phyloP scores from a whole-genome alignment of 2,113 vertebrate species.

The Megaleporinus macrocephalus region DNA sequence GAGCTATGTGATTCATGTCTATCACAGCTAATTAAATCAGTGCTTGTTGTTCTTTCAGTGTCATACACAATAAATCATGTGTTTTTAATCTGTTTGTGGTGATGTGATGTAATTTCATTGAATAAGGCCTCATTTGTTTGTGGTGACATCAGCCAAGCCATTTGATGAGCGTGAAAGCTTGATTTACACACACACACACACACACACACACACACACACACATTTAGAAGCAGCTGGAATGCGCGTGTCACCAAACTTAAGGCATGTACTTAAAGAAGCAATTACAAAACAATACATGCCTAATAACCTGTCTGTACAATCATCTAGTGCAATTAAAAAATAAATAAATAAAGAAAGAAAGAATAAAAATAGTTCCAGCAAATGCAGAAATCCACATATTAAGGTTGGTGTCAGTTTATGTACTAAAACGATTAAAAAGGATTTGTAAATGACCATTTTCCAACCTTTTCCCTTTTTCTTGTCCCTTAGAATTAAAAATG shows the following conservation, averaged over 20 bases:
- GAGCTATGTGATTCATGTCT: conserved; percentile 16
- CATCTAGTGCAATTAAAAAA: background rate
- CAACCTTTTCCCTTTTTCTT: no score
- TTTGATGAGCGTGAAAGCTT: conserved; percentile 20
- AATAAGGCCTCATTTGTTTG: conserved; percentile 48
- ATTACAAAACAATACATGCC: background rate
- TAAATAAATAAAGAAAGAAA: no score
- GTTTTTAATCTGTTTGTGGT: conserved; percentile 45
- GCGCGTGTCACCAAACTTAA: background rate
- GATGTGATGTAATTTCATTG: conserved; percentile 33
- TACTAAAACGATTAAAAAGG: no score
- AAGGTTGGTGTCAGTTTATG: no score
- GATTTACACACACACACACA: conserved; percentile 37
- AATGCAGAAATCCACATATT: no score
- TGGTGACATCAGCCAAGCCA: conserved; percentile 31
- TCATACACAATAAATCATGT: conserved; percentile 38
- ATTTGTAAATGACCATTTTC: no score
- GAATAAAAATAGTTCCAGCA: no score
- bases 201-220: conserved; percentile 2
- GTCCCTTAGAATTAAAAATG: no score
- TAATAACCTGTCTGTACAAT: background rate
- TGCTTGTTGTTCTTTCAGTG: background rate
- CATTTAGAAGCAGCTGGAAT: background rate
- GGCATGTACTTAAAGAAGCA: background rate
- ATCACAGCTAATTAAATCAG: conserved; percentile 30